Conservation (phyloP, 2,888 invertebrate species). For the Apamea anceps region DNA sequence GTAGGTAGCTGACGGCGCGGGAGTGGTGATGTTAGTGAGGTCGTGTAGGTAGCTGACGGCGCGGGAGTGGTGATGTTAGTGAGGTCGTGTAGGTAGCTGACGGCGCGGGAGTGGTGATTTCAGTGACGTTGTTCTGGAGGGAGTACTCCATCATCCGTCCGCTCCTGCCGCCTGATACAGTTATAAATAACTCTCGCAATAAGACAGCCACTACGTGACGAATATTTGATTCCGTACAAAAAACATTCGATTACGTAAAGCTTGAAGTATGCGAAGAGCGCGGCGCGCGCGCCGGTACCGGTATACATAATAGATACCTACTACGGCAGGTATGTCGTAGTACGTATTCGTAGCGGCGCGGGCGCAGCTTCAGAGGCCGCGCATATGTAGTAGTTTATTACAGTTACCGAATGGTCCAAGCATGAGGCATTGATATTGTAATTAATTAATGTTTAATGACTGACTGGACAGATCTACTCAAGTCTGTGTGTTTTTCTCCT, state of each 20-base stretch:
- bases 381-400: background rate
- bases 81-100: too few species aligned
- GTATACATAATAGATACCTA: slow-evolving; percentile 29
- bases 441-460: slow-evolving; percentile 19
- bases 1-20: background rate
- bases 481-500: background rate
- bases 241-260: slow-evolving; percentile 56
- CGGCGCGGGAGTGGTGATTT: too few species aligned
- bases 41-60: background rate
- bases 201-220: slow-evolving; percentile 10
- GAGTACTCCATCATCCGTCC: too few species aligned
- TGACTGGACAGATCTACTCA: background rate
- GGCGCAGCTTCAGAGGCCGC: slow-evolving; percentile 13
- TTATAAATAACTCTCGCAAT: slow-evolving; percentile 20
- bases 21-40: background rate
- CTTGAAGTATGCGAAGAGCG: slow-evolving; percentile 52
- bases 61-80: too few species aligned
- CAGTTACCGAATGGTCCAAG: background rate
- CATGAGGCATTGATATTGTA: slow-evolving; percentile 4
- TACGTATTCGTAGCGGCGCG: slow-evolving; percentile 3
- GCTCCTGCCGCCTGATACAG: background rate
- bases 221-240: slow-evolving; percentile 44
- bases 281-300: slow-evolving; percentile 46
- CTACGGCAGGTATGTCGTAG: slow-evolving; percentile 11
- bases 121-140: too few species aligned